Base-by-base conservation (phyloP, 2,888 invertebrate genomes). In the Drosophila anomelani region DNA sequence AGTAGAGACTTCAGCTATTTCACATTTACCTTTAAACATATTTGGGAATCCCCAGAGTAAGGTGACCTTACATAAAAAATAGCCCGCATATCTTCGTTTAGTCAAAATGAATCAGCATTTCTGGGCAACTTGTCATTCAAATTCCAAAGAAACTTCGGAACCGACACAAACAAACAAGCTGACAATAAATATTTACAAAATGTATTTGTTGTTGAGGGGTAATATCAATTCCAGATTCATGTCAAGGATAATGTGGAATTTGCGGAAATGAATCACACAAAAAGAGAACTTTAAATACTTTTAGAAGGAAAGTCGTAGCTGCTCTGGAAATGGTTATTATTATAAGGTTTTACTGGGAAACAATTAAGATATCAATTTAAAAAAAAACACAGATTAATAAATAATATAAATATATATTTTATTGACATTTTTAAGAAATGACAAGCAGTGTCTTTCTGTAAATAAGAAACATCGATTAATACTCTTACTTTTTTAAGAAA, bases 61-160 rank as follows among this genome's bases (percentile, higher is more conserved):
- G 20, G 32, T 70, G 47, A 59, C 60, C 68, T 72, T 57, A 41
- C 59, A 17, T 34, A 0, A 39, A 23, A 23, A 57, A 41, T 51
- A 23, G 36, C 73, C 68, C 68, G 73, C 68, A 68, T 36, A 29
- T 71, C 71, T 71, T 12, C 36, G 46, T 43, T 68, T 43, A 47
- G 68, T 59, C 73, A 59, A 29, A 47, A 49, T 68, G 68, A 68
- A 47, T 68, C 60, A 72, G 68, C 73, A 72, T 58, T 59, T 72
- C 8, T 38, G 46, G 12, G 26, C 20, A 57, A 34, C 34, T 47
- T 47, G 47, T 59, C 68, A 72, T 59, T 72, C 36, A 68, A 68
- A 68, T 72, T 58, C 73, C 68, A 72, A 20, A 60, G 73, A 68
- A 68, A 72, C 73, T 59, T 36, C 41, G 20, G 8, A 29, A 17